These are phyloP conservation scores for Axinella damicornis DNA, from an alignment of 37 sponge, comb jelly and placozoan species.

Conservation along the genomic window DNA sequence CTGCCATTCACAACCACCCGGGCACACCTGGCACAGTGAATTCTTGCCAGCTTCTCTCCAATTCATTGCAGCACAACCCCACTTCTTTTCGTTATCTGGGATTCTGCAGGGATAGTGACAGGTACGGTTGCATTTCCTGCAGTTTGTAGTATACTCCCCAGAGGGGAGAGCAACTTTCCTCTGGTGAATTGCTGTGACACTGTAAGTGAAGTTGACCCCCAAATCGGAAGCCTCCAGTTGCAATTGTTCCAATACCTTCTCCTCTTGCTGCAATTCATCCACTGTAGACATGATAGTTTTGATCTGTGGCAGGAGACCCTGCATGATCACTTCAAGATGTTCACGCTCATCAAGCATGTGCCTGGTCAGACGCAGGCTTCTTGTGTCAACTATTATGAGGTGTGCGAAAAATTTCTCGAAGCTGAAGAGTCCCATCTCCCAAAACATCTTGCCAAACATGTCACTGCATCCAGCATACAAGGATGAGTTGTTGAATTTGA, in stretches of 20 bases:
- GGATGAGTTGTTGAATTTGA: constrained; percentile 76
- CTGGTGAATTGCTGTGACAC: too few species aligned
- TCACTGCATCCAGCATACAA: constrained; percentile 31
- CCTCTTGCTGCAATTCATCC: too few species aligned
- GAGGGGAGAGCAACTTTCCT: constrained; percentile 18
- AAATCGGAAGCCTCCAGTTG: too few species aligned
- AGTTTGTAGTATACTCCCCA: constrained; percentile 72
- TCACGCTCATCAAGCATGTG: constrained; percentile 61
- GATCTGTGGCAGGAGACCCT: constrained; percentile 53
- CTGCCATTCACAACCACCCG: constrained; percentile 55
- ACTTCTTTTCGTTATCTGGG: constrained; percentile 60
- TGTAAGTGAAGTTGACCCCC: too few species aligned
- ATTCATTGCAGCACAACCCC: constrained; percentile 67
- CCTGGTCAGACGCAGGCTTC: constrained; percentile 58
- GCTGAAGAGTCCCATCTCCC: constrained; percentile 67
- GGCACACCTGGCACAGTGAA: constrained; percentile 49
- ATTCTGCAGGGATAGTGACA: constrained; percentile 60
- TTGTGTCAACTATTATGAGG: constrained; percentile 7
- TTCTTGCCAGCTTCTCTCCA: background rate
- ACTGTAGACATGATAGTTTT: too few species aligned
- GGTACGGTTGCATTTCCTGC: constrained; percentile 68
- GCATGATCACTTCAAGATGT: constrained; percentile 51
- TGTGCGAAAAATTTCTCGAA: constrained; percentile 48
- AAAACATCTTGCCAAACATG: constrained; percentile 61
- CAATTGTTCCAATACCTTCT: too few species aligned